Conservation (phyloP, 2,888 invertebrate genomes). For the Zelleria hepariella region DNA sequence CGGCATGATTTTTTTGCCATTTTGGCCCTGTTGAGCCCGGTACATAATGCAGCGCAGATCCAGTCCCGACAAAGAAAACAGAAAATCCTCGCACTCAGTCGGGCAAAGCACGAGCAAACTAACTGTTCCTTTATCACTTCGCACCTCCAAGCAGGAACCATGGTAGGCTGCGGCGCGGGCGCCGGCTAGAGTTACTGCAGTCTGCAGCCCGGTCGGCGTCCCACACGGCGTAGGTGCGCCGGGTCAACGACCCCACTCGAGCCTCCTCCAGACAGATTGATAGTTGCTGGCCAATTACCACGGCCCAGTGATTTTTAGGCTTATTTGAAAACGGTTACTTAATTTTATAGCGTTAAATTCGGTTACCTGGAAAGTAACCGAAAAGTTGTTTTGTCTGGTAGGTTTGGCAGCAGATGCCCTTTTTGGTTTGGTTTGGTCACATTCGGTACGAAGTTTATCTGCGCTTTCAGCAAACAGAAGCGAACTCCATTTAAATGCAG, state of each 20-base stretch:
- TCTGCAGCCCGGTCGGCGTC: slow-evolving; percentile 28
- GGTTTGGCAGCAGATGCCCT: neutral
- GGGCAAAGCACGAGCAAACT: neutral
- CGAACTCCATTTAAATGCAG: neutral
- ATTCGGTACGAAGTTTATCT: neutral
- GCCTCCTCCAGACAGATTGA: slow-evolving; percentile 39
- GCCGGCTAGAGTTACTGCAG: slow-evolving; percentile 13
- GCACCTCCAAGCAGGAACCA: slow-evolving; percentile 22
- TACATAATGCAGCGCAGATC: too few species aligned
- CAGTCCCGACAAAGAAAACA: neutral
- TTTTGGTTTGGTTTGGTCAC: too few species aligned
- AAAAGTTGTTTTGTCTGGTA: neutral
- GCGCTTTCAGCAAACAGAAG: neutral
- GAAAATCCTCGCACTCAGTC: neutral
- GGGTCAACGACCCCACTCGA: slow-evolving; percentile 37
- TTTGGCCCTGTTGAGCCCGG: too few species aligned
- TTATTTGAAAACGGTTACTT: neutral
- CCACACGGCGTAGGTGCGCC: slow-evolving; percentile 33
- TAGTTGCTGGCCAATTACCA: neutral
- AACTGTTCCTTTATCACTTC: slow-evolving; percentile 10
- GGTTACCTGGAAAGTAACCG: neutral
- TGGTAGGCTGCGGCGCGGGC: slow-evolving; percentile 23
- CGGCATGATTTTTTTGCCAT: too few species aligned
- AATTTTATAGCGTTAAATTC: neutral
- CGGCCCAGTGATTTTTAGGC: neutral